A percentile compares a stretch with the other conserved stretches of the same genome.
Evolutionary conservation across 1,140 invertebrate genomes (phyloP).

Genomic region (Dendrolimus punctatus): DNA sequence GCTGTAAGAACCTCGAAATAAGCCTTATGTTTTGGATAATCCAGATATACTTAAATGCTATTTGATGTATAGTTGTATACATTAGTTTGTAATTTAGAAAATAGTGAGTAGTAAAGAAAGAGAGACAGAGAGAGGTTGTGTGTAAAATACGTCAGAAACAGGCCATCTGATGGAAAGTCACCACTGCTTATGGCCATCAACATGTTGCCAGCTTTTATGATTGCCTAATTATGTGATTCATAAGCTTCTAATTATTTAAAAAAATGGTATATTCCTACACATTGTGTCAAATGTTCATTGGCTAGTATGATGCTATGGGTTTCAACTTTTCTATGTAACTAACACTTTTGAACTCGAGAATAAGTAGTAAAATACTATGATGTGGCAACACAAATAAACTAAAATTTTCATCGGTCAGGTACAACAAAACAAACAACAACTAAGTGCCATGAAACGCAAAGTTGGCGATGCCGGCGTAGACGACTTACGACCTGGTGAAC

Average conservation of each 20-base stretch:
- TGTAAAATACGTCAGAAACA: no score
- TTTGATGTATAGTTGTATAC: neutral
- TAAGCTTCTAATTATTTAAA: no score
- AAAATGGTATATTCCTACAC: no score
- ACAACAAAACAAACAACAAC: conserved; percentile 94
- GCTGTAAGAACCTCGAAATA: conserved; percentile 12
- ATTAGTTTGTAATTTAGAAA: neutral
- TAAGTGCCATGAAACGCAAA: conserved; percentile 88
- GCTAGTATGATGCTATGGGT: neutral
- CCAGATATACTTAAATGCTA: conserved; percentile 51
- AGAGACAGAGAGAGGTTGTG: no score
- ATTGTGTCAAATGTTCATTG: neutral
- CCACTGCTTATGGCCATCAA: no score
- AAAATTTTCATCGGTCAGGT: conserved; percentile 76
- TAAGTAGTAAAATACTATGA: no score
- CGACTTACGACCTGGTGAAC: conserved; percentile 79
- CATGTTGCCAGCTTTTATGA: no score
- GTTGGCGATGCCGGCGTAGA: conserved; percentile 76
- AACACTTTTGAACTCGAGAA: no score
- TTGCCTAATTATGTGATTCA: no score
- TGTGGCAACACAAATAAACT: no score
- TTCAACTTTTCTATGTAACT: no score
- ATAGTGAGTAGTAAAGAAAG: neutral
- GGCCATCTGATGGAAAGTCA: no score
- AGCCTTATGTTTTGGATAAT: conserved; percentile 56